These are phyloP conservation scores for Atrichornis clamosus DNA, from an alignment of 2,113 vertebrate genomes.

Conservation along the genomic window DNA sequence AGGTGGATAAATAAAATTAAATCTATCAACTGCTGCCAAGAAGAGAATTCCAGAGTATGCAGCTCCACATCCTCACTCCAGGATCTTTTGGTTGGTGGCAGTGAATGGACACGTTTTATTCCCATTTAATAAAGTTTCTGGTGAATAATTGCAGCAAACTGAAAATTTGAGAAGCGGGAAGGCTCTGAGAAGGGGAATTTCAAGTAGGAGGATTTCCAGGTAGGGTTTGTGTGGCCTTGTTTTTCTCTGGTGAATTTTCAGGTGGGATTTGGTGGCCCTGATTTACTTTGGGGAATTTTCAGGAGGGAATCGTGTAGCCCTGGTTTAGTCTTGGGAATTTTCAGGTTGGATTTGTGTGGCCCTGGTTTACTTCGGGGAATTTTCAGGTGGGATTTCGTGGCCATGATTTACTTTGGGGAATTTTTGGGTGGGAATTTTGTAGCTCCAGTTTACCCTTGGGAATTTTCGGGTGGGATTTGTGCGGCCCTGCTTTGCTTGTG, in stretches of 20 bases:
- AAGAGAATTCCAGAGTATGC: too few species aligned
- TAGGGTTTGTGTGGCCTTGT: not conserved
- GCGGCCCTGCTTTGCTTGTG: accelerated
- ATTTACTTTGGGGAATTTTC: accelerated
- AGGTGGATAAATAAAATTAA: not conserved
- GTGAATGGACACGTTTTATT: not conserved
- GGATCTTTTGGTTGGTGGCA: not conserved
- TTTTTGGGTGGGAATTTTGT: accelerated
- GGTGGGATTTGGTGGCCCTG: not conserved
- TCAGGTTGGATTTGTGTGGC: not conserved
- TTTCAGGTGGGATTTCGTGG: not conserved
- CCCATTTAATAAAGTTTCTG: not conserved
- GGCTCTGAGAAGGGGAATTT: not conserved
- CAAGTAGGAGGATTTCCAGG: not conserved
- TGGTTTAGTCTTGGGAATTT: not conserved
- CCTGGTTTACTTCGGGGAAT: accelerated
- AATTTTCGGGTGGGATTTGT: not conserved
- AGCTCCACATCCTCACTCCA: not conserved
- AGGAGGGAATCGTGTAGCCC: accelerated
- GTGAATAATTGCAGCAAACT: not conserved
- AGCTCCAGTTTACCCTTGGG: accelerated
- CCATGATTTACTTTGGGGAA: accelerated
- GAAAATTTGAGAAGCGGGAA: too few species aligned
- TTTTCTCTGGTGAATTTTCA: not conserved
- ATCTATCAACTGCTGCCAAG: not conserved